Conservation (phyloP, 2,113 vertebrate genomes). For the Malaclemys terrapin region DNA sequence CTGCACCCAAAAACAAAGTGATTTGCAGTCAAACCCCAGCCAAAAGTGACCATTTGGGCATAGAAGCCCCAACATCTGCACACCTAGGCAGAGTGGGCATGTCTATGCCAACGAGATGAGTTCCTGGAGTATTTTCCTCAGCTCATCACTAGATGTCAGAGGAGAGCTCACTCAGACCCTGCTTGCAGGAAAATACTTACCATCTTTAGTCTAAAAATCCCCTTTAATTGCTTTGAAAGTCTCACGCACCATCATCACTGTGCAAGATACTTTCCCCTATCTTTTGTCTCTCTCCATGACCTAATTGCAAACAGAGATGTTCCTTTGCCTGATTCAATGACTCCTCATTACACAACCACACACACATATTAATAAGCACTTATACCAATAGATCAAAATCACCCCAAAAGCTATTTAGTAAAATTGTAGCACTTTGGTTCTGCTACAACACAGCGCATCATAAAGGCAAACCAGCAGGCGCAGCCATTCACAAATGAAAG, state of each 20-base stretch:
- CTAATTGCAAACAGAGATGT: not conserved
- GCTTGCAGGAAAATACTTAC: not conserved
- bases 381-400: not conserved
- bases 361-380: rapidly evolving
- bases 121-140: too few relatives aligned
- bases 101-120: too few relatives aligned
- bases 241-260: not conserved
- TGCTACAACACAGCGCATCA: rapidly evolving
- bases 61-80: too few relatives aligned
- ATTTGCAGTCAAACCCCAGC: too few relatives aligned
- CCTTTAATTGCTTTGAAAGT: not conserved
- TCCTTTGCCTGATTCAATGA: not conserved
- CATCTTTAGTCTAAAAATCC: not conserved
- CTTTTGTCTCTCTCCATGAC: not conserved
- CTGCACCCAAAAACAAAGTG: too few relatives aligned
- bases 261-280: not conserved
- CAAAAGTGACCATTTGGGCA: too few relatives aligned
- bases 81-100: too few relatives aligned
- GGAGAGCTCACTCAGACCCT: too few relatives aligned
- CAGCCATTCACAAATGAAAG: not conserved
- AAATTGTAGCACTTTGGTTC: not conserved
- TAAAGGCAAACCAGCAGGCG: not conserved
- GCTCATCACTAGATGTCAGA: too few relatives aligned
- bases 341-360: not conserved
- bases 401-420: not conserved